phyloP scores from a whole-genome alignment of 2,888 invertebrate species.

The Anthophora plumipes region DNA sequence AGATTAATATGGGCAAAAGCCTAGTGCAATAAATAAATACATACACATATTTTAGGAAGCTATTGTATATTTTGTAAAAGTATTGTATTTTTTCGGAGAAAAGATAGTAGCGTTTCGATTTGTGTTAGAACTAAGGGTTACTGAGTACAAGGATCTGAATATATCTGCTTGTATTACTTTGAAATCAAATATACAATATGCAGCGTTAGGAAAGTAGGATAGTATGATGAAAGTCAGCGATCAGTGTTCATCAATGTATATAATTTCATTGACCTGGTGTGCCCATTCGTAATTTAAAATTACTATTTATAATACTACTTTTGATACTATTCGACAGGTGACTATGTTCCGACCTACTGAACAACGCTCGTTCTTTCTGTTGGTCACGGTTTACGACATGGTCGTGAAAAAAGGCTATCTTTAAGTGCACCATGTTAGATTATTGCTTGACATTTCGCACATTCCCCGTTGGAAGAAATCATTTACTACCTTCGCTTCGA shows the following conservation, averaged over 20 bases:
- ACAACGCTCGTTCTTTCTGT: not conserved
- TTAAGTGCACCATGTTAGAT: too few relatives aligned
- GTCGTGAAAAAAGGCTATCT: too few relatives aligned
- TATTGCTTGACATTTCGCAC: too few relatives aligned
- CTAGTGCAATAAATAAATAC: too few relatives aligned
- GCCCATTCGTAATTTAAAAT: conserved; percentile 14
- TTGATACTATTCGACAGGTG: not conserved
- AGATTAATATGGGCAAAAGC: too few relatives aligned
- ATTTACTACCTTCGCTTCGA: not conserved
- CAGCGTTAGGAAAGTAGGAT: conserved; percentile 44
- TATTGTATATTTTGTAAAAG: too few relatives aligned
- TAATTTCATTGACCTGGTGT: conserved; percentile 34
- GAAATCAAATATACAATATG: not conserved
- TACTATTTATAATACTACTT: not conserved
- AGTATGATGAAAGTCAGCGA: conserved; percentile 28
- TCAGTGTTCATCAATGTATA: conserved; percentile 1
- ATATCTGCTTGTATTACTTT: not conserved
- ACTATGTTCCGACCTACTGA: not conserved
- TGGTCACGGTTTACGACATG: not conserved
- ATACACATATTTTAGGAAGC: too few relatives aligned
- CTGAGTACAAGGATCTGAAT: not conserved
- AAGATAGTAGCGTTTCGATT: not conserved
- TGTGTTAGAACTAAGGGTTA: not conserved
- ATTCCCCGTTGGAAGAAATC: not conserved
- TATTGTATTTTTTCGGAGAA: not conserved